phyloP scores from a whole-genome alignment of 2,888 invertebrate species.

The Adelphocoris suturalis region DNA sequence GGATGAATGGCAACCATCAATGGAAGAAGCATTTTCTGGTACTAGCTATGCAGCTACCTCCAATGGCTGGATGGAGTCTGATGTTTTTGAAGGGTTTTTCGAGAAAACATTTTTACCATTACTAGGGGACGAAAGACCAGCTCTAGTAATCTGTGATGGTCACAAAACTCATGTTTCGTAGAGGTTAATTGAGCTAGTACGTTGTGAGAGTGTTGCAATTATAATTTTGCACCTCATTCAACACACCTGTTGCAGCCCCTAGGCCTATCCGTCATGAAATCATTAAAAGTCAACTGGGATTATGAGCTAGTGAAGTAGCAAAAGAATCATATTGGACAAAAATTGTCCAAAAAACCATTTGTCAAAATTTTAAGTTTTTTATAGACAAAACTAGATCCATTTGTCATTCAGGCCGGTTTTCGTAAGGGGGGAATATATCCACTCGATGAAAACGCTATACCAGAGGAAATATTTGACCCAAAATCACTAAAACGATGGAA shows the following conservation, averaged over 20 bases:
- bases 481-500: not conserved
- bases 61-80: slow-evolving; percentile 73
- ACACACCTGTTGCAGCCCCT: slow-evolving; percentile 76
- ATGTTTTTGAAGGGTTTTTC: slow-evolving; percentile 77
- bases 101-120: slow-evolving; percentile 74
- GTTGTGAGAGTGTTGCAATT: slow-evolving; percentile 68
- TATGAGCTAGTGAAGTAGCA: slow-evolving; percentile 76
- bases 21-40: slow-evolving; percentile 75
- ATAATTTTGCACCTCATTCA: slow-evolving; percentile 75
- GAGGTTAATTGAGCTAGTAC: slow-evolving; percentile 48
- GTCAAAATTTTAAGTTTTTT: slow-evolving; percentile 75
- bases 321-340: slow-evolving; percentile 74
- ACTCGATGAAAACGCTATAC: slow-evolving; percentile 73
- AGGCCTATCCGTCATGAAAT: slow-evolving; percentile 76
- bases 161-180: slow-evolving; percentile 70
- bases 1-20: slow-evolving; percentile 77
- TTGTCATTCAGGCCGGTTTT: slow-evolving; percentile 75
- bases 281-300: slow-evolving; percentile 76
- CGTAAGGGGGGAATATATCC: slow-evolving; percentile 76
- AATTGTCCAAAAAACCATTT: slow-evolving; percentile 76
- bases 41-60: slow-evolving; percentile 76
- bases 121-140: slow-evolving; percentile 65
- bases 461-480: slow-evolving; percentile 70
- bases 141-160: slow-evolving; percentile 73
- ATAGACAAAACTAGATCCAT: slow-evolving; percentile 75